These are phyloP conservation scores for Gastracanthus pulcherrimus DNA, from an alignment of 2,888 invertebrate genomes.

Conservation along the genomic window DNA sequence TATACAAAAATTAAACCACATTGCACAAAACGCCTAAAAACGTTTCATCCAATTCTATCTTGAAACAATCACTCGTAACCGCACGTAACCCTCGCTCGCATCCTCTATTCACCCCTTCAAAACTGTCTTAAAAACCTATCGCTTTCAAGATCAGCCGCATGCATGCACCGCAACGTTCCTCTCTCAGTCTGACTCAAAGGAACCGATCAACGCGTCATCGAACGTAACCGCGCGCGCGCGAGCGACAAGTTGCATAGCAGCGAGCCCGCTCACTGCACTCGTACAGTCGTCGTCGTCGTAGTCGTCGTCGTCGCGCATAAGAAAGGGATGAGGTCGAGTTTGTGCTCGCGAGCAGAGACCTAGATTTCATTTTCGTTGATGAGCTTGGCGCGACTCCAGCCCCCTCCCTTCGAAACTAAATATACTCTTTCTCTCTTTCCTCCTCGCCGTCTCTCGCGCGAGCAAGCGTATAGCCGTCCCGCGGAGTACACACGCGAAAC, in stretches of 20 bases:
- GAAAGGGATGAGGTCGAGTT: constrained; percentile 61
- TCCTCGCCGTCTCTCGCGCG: constrained; percentile 29
- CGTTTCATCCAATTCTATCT: too few relatives aligned
- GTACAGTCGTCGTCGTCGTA: not conserved
- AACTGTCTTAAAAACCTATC: too few relatives aligned
- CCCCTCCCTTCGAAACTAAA: constrained; percentile 69
- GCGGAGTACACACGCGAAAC: not conserved
- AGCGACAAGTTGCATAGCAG: not conserved
- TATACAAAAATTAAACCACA: too few relatives aligned
- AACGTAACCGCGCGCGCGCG: not conserved
- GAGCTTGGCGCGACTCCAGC: constrained; percentile 75
- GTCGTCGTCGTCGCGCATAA: constrained; percentile 15
- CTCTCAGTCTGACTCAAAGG: not conserved
- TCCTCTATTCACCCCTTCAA: too few relatives aligned
- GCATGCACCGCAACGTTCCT: not conserved
- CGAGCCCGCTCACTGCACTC: not conserved
- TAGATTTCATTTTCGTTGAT: constrained; percentile 78
- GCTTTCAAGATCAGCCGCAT: not conserved
- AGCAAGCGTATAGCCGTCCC: not conserved
- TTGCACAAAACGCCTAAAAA: too few relatives aligned
- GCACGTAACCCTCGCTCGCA: too few relatives aligned
- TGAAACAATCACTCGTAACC: too few relatives aligned
- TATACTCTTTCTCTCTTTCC: constrained; percentile 71
- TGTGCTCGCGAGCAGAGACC: constrained; percentile 68
- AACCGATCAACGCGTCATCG: not conserved